phyloP scores from a whole-genome alignment of 2,888 invertebrate species.

The Xestia ashworthii region DNA sequence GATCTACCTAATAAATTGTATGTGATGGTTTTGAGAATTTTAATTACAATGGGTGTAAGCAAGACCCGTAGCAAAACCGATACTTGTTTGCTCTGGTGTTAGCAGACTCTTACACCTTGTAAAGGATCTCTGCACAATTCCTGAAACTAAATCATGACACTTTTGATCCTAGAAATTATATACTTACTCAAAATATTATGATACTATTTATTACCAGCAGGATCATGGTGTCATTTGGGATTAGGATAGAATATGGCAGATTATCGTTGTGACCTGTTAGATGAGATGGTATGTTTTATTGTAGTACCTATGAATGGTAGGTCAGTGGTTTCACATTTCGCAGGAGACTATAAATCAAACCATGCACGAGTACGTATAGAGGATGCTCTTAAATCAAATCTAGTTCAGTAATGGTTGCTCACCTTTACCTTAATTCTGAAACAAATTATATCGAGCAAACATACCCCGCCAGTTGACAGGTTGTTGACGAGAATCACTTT shows the following conservation, averaged over 20 bases:
- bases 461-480: conserved; percentile 76
- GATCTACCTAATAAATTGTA: conserved; percentile 8
- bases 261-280: neutral
- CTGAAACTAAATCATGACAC: neutral
- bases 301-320: neutral
- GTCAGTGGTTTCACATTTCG: neutral
- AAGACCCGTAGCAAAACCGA: neutral
- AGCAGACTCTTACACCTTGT: neutral
- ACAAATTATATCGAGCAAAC: conserved; percentile 67
- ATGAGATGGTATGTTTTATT: neutral
- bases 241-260: neutral
- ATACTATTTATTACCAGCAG: neutral
- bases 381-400: conserved; percentile 13
- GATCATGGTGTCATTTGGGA: neutral
- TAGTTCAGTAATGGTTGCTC: conserved; percentile 38
- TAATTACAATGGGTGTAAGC: neutral
- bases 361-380: neutral
- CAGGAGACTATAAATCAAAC: neutral
- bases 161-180: neutral
- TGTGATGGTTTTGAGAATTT: neutral
- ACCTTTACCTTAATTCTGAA: conserved; percentile 54
- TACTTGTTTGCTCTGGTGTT: neutral
- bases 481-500: conserved; percentile 79
- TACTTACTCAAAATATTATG: neutral
- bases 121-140: neutral